Evolutionary conservation across 2,888 invertebrate genomes (phyloP).

Genomic region (Resseliella maxima): DNA sequence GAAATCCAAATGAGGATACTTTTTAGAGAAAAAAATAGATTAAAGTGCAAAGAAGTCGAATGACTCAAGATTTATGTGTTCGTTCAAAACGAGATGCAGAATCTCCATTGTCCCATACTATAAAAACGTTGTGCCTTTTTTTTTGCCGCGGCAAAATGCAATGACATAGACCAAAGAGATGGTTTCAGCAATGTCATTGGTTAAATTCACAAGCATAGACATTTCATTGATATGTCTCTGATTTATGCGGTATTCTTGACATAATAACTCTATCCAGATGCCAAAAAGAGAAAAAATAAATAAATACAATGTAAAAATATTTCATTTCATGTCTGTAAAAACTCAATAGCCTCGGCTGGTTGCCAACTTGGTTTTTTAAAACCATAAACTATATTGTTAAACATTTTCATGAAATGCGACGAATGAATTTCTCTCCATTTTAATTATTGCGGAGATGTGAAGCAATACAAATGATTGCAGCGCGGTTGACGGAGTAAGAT

Average conservation of each 20-base stretch:
- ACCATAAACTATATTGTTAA: neutral
- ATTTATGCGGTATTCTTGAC: neutral
- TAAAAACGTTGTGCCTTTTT: neutral
- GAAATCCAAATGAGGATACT: neutral
- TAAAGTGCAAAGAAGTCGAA: neutral
- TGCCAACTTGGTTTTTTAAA: too few species aligned
- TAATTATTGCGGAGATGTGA: neutral
- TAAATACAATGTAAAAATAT: neutral
- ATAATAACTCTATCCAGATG: neutral
- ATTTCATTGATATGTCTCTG: neutral
- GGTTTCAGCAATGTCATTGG: neutral
- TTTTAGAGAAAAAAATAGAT: neutral
- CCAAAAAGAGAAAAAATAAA: neutral
- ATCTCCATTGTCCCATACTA: neutral
- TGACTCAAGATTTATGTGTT: slow-evolving; percentile 17
- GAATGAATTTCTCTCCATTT: neutral
- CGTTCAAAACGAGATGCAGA: neutral
- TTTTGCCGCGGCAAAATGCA: neutral
- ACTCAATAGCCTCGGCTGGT: too few species aligned
- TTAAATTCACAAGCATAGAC: neutral
- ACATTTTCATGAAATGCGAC: neutral
- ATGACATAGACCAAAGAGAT: neutral
- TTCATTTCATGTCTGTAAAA: neutral
- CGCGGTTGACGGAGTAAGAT: neutral
- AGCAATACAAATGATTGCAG: neutral